These are phyloP conservation scores for Flexamia atlantica DNA, from an alignment of 2,888 invertebrate species.

Conservation along the genomic window DNA sequence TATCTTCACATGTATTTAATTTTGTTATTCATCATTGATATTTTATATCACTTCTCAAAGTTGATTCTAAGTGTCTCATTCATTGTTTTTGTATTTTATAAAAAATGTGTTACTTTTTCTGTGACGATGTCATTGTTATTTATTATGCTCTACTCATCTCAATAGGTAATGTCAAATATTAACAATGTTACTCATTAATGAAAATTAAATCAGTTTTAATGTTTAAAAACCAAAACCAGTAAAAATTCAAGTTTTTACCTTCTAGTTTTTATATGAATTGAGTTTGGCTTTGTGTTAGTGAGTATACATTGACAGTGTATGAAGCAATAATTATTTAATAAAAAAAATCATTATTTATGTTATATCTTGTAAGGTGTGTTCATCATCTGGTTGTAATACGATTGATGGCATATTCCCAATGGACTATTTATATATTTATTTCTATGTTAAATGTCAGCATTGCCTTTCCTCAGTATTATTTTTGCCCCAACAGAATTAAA, in stretches of 20 bases:
- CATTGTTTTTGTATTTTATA: no score
- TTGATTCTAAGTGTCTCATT: no score
- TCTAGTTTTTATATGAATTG: neutral
- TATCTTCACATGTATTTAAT: no score
- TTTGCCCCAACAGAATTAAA: neutral
- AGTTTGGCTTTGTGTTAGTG: neutral
- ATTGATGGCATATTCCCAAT: neutral
- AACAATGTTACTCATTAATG: neutral
- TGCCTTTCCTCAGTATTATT: conserved; percentile 35
- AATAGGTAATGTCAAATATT: neutral
- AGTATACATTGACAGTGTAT: conserved; percentile 9
- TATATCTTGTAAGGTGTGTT: neutral
- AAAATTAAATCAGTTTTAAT: neutral
- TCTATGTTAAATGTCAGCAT: conserved; percentile 4
- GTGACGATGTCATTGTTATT: no score
- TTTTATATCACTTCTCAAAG: no score
- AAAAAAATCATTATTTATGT: neutral
- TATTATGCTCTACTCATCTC: no score
- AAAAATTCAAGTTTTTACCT: neutral
- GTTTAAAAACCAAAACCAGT: neutral
- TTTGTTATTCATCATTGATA: no score
- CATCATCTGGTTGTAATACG: conserved; percentile 6
- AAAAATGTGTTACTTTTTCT: no score
- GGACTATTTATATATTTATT: conserved; percentile 14
- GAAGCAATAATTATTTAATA: conserved; percentile 31